Conservation (phyloP, 2,888 invertebrate genomes). For the Ochlodes sylvanus region DNA sequence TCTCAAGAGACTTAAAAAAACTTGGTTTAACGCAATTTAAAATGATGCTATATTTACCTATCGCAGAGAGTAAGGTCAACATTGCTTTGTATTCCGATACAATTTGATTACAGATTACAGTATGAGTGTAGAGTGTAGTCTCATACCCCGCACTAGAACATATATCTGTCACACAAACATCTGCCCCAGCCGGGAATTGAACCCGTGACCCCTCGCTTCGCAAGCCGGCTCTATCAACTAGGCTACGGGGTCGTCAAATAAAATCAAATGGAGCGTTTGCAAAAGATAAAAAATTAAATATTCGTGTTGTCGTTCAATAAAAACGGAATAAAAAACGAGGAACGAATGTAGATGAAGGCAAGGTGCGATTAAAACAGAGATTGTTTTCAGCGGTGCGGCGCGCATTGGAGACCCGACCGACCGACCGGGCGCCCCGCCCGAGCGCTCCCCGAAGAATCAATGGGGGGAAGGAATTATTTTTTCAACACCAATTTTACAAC, state of each 20-base stretch:
- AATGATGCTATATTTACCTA: neutral
- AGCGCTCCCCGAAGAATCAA: constrained; percentile 15
- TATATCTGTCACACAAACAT: no score
- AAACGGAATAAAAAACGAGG: neutral
- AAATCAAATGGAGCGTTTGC: neutral
- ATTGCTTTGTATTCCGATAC: neutral
- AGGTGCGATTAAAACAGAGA: constrained; percentile 25
- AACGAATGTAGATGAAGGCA: neutral
- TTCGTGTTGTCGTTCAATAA: neutral
- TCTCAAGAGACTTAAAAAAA: no score
- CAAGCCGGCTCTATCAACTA: no score
- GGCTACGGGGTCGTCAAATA: no score
- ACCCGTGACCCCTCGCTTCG: no score
- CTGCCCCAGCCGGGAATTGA: no score
- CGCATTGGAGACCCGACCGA: constrained; percentile 17
- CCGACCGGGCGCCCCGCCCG: neutral
- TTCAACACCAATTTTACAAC: constrained; percentile 17
- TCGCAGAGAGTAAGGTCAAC: neutral
- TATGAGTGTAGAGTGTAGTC: no score
- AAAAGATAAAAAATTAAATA: neutral
- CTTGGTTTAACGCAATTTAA: no score
- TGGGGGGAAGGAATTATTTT: constrained; percentile 27
- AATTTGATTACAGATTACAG: no score
- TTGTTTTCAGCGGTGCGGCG: constrained; percentile 22
- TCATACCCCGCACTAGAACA: no score